Base-by-base conservation (phyloP, 2,113 vertebrate genomes). In the Passerina amoena region DNA sequence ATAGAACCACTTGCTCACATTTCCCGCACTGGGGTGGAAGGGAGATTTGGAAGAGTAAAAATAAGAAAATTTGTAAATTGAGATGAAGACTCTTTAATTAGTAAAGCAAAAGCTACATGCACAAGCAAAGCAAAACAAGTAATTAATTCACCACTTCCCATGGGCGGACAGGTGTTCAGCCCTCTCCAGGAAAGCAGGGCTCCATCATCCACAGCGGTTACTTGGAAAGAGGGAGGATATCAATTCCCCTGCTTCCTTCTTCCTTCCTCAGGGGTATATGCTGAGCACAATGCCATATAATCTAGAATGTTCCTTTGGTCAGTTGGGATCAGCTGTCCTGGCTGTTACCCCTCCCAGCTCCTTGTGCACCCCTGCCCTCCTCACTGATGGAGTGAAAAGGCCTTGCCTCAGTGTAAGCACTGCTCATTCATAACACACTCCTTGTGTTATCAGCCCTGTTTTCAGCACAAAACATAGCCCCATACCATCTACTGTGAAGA, bases 211-310 rank as follows among this genome's bases (percentile, higher is more conserved):
- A 5, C n/a, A 47, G 3, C 6, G 18, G 14, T 33, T 53, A 20
- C 6, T 33, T 73, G 13, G 35, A 31, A 73, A 73, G 40, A 61
- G 19, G 66, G 19, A 66, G 27, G 38, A 28, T 25, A 42, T 47
- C 18, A 31, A 4, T 40, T 14, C 6, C 31, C 6, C 12, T 5
- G 0, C 9, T 66, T 66, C 18, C 31, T 54, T 28, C 30, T 31
- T 79, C 22, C 28, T 60, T n/a, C 22, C 22, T 23, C 19, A 38
- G 9, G 0, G 2, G 24, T 65, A 15, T 7, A 8, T n/a, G 9
- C 17, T n/a, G 53, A 47, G 2, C 25, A 33, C 28, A 35, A 33
- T 0, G 0, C 9, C 4, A 1, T 18, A 14, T 14, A 11, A 11
- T 61, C 28, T 25, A n/a, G 19, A 68, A 37, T 30, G 56, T 48